These are phyloP conservation scores for Pammene fasciana DNA, from an alignment of 2,888 invertebrate genomes.

Conservation along the genomic window DNA sequence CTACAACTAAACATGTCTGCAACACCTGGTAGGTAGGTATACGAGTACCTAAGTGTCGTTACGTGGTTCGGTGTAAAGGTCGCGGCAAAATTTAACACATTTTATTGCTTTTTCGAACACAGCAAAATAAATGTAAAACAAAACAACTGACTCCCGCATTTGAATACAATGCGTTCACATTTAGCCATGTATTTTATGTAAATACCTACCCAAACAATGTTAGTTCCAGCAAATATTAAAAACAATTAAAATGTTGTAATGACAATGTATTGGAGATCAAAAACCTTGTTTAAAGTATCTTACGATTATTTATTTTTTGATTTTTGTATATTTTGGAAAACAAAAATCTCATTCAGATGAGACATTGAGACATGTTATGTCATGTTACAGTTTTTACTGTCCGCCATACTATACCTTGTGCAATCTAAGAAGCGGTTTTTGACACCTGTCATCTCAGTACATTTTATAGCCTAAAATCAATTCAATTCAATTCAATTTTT, in stretches of 20 bases:
- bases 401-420: too few relatives aligned
- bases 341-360: too few relatives aligned
- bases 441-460: too few relatives aligned
- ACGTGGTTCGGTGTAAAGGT: conserved; percentile 29
- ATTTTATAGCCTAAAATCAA: too few relatives aligned
- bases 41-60: conserved; percentile 10
- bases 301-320: not conserved
- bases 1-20: not conserved
- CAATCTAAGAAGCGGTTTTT: too few relatives aligned
- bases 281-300: not conserved
- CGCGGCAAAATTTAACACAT: conserved; percentile 28
- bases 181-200: conserved; percentile 18
- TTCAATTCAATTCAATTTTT: too few relatives aligned
- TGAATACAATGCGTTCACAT: conserved; percentile 38
- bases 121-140: conserved; percentile 29
- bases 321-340: too few relatives aligned
- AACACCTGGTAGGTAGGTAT: conserved; percentile 14
- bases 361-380: too few relatives aligned
- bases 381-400: too few relatives aligned
- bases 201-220: conserved; percentile 16
- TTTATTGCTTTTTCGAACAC: conserved; percentile 21
- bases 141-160: conserved; percentile 33
- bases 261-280: not conserved
- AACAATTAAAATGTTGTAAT: conserved; percentile 10
- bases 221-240: conserved; percentile 11